Evolutionary conservation across 1,140 invertebrate genomes (phyloP), one percentile per base, ranked within the genome.

Genomic region (Drosophila murphyi): DNA sequence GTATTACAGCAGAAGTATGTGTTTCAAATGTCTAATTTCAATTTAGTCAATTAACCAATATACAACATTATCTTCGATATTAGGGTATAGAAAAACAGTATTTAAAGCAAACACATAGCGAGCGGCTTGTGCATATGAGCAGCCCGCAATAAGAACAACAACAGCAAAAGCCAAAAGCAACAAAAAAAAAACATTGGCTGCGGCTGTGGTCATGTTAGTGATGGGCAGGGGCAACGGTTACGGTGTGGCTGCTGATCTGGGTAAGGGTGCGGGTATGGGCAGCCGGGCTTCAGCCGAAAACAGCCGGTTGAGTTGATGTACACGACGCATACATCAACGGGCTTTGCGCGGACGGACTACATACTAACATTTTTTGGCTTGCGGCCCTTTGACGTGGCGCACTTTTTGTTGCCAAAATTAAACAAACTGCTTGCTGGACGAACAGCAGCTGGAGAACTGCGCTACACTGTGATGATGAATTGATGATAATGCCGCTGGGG

Each of bases 391-490:
- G 43, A 69, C 65, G 55, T 71, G 54, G 60, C 59, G 28, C 72
- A 75, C 59, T 71, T 71, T 75, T 71, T 75, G 57, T 54, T 59
- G 39, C 52, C 74, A 55, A 88, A 89, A 88, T 89, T 83, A 89
- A 89, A 89, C 82, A 89, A 78, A 83, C 72, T 80, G 70, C 39
- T 43, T 43, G 39, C 39, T n/a, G 8, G 39, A 8, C 4, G 29
- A 5, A 43, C 29, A 39, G 61, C n/a, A 34, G 29, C 12, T 20
- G 70, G 20, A 37, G 31, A 59, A 41, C 69, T 64, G 62, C 37
- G 54, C 50, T 57, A 45, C 72, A 75, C 72, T 83, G 73, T 73
- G 88, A 90, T 91, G 87, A 90, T 90, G 82, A 88, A 90, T 90
- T 90, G 88, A 88, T 83, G 80, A 83, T 90, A 83, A 82, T 78